phyloP scores from a whole-genome alignment of 2,113 vertebrate genomes.

The Podiceps cristatus region DNA sequence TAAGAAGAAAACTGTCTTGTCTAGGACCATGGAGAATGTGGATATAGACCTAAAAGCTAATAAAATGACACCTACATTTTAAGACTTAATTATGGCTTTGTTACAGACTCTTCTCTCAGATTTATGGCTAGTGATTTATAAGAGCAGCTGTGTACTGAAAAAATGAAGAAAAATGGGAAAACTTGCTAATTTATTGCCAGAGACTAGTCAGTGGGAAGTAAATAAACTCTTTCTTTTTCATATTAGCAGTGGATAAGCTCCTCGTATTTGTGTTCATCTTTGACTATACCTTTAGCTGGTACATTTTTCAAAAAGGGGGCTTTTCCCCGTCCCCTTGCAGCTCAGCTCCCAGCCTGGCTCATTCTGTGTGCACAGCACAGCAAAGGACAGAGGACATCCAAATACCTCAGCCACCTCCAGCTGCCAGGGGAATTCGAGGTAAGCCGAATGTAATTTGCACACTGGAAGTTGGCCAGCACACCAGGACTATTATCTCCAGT shows the following conservation, averaged over 20 bases:
- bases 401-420: slow-evolving; percentile 18
- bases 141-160: slow-evolving; percentile 19
- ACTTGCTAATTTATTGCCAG: slow-evolving; percentile 15
- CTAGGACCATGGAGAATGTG: neutral
- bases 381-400: neutral
- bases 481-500: slow-evolving; percentile 57
- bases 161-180: slow-evolving; percentile 4
- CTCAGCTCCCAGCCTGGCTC: neutral
- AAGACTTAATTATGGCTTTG: slow-evolving; percentile 26
- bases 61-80: neutral
- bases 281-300: neutral
- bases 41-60: neutral
- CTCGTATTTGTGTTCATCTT: neutral
- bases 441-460: slow-evolving; percentile 45
- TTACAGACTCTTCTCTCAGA: neutral
- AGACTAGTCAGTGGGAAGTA: neutral
- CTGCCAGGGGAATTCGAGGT: slow-evolving; percentile 34
- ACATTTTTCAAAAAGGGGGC: neutral
- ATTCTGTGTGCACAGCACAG: neutral
- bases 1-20: neutral
- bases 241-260: neutral
- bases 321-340: neutral
- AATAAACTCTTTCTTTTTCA: slow-evolving; percentile 9
- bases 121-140: slow-evolving; percentile 55
- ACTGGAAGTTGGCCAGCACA: slow-evolving; percentile 56